Evolutionary conservation across 2,797 vertebrate genomes (phyloP), one percentile per base, ranked within the genome.

Genomic region (Mormyrus hasselquistii): DNA sequence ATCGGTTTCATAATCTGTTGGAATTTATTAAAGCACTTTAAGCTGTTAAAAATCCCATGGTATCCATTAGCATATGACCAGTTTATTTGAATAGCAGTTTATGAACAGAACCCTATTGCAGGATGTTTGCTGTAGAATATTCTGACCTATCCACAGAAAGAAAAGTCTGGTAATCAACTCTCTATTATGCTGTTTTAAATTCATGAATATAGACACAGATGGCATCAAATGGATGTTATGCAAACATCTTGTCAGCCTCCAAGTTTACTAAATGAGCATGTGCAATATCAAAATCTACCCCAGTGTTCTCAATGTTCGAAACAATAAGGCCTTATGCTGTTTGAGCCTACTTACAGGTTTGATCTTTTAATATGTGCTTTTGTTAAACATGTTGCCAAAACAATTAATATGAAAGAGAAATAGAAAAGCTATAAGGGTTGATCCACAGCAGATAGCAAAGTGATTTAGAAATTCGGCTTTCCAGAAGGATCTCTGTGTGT

Each of bases 191-290:
- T 92, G 50, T 34, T 29, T 38, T 90, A 62, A 41, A 65, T 89
- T 91, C 90, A 87, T 89, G 89, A 93, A 93, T 89, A 91, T 89
- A 90, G 92, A 90, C 92, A 92, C 94, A 95, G 93, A 95, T 94
- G 94, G 92, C 92, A 91, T 93, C 91, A 92, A 92, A 89, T 65
- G 90, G 92, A 94, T 91, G 90, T 92, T 92, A 91, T n/a, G 79
- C 91, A 93, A 93, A 93, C 92, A 92, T 92, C 90, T 87, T 90
- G 87, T 90, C 90, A 91, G 93, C 93, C 92, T 94, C 76, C 89
- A 89, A 93, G 90, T 90, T 93, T 92, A 86, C 92, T 92, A 89
- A 92, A 92, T 94, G 91, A 91, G 91, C 92, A 92, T 91, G 85
- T 90, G 91, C 90, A 90, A 90, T 90, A 92, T 92, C 91, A 91